Evolutionary conservation across 2,888 invertebrate species (phyloP).

Genomic region (Scaptomyza reducta): DNA sequence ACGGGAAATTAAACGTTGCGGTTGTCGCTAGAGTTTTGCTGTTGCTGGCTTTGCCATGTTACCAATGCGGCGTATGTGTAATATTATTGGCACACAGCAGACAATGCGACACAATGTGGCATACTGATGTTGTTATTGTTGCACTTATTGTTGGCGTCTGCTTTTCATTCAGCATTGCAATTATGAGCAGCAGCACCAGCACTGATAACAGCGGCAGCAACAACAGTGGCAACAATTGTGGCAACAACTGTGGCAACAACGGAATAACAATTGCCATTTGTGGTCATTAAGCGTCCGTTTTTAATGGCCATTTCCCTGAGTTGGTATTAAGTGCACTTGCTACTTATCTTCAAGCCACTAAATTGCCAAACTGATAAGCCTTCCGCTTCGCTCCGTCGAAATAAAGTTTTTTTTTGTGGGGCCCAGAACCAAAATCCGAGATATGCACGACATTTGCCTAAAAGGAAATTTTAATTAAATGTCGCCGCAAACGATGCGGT

Average conservation of each 20-base stretch:
- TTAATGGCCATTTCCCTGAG: conserved; percentile 70
- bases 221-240: not conserved
- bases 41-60: not conserved
- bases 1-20: conserved; percentile 62
- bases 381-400: no score
- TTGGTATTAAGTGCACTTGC: conserved; percentile 69
- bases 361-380: conserved; percentile 68
- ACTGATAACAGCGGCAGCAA: conserved; percentile 45
- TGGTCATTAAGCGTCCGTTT: conserved; percentile 71
- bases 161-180: conserved; percentile 46
- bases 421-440: conserved; percentile 17
- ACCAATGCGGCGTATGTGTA: conserved; percentile 73
- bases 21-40: conserved; percentile 17
- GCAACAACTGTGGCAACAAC: conserved; percentile 17
- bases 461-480: conserved; percentile 79
- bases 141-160: conserved; percentile 30
- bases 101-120: conserved; percentile 41
- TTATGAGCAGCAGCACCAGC: conserved; percentile 37
- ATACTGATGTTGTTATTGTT: conserved; percentile 20
- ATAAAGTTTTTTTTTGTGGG: conserved; percentile 28
- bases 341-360: conserved; percentile 77
- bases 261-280: conserved; percentile 41
- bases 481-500: conserved; percentile 79
- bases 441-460: conserved; percentile 36
- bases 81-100: conserved; percentile 68